Evolutionary conservation across 2,888 invertebrate species (phyloP).

Genomic region (Eudemis profundana): DNA sequence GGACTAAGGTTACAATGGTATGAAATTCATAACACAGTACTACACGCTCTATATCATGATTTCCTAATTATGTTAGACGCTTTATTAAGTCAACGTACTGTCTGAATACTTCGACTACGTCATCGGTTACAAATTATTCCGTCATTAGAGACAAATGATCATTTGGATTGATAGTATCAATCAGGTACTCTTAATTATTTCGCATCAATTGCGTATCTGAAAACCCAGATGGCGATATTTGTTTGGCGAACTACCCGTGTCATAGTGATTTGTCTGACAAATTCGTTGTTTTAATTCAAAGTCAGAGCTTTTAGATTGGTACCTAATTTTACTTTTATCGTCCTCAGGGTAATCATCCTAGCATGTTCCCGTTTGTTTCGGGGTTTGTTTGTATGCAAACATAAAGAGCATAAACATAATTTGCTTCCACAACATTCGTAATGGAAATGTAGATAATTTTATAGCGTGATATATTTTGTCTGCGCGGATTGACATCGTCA

Average conservation of each 20-base stretch:
- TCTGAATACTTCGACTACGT: not conserved
- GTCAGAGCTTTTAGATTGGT: not conserved
- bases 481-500: no score
- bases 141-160: constrained; percentile 40
- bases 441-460: no score
- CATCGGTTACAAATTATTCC: constrained; percentile 31
- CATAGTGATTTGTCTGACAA: not conserved
- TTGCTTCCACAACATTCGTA: no score
- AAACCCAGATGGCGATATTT: constrained; percentile 19
- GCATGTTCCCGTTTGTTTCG: no score
- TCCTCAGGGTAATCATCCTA: no score
- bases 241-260: not conserved
- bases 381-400: no score
- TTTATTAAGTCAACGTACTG: constrained; percentile 12
- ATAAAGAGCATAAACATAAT: no score
- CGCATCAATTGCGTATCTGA: constrained; percentile 34
- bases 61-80: not conserved
- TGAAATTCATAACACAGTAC: no score
- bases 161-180: constrained; percentile 34
- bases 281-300: constrained; percentile 1
- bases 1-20: no score
- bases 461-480: no score
- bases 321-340: no score
- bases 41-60: no score
- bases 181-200: constrained; percentile 39